Percentiles rank a stretch among this genome's conserved stretches.
phyloP scores from a whole-genome alignment of 2,888 invertebrate species.

The Phragmatobia fuliginosa region DNA sequence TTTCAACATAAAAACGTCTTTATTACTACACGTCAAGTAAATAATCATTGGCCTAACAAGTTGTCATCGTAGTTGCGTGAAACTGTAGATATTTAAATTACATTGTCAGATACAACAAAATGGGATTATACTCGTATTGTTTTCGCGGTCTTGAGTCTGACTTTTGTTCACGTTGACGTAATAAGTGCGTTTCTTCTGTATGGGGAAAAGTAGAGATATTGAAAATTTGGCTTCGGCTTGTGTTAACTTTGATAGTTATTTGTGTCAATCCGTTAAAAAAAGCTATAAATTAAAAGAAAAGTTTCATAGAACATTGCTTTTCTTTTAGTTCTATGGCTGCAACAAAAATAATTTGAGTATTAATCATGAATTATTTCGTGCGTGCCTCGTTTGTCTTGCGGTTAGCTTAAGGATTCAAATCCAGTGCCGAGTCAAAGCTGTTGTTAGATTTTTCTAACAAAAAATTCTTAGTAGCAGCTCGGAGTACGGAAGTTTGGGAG shows the following conservation, averaged over 20 bases:
- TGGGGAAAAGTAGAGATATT: background rate
- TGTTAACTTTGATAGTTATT: background rate
- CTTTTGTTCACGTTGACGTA: background rate
- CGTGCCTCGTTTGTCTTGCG: too few species aligned
- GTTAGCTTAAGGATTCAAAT: too few species aligned
- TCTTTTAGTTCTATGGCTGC: too few species aligned
- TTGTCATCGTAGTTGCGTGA: slow-evolving; percentile 13
- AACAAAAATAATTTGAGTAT: too few species aligned
- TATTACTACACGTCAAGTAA: slow-evolving; percentile 21
- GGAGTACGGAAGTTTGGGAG: too few species aligned
- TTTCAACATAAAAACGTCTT: slow-evolving; percentile 18
- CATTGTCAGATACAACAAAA: background rate
- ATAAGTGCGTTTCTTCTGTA: background rate
- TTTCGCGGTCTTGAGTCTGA: background rate
- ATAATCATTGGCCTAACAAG: slow-evolving; percentile 17
- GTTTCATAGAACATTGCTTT: too few species aligned
- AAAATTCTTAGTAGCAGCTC: too few species aligned
- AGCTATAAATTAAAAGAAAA: too few species aligned
- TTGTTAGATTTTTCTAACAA: too few species aligned
- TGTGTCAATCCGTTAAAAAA: too few species aligned
- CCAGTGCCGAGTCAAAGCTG: too few species aligned
- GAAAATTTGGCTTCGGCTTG: background rate
- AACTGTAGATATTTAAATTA: background rate
- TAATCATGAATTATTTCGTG: too few species aligned
- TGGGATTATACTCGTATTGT: background rate